A percentile compares a stretch with the other conserved stretches of the same genome.
phyloP scores from a whole-genome alignment of 2,113 vertebrate genomes.

The Eclectus roratus region DNA sequence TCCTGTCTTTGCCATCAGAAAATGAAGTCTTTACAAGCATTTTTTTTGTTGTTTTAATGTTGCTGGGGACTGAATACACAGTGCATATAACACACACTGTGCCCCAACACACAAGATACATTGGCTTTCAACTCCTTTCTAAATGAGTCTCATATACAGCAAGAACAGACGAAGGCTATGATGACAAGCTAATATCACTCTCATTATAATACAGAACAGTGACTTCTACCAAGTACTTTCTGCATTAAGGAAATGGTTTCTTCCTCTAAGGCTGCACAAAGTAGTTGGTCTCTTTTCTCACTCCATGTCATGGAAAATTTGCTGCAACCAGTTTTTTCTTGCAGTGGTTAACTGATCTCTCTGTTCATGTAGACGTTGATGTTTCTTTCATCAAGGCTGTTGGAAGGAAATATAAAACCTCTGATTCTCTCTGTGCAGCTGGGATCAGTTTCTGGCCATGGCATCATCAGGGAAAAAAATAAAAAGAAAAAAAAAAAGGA shows the following conservation, averaged over 20 bases:
- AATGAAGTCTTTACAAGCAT: background rate
- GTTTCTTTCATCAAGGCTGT: background rate
- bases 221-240: background rate
- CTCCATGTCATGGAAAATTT: background rate
- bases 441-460: background rate
- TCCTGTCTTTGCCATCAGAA: background rate
- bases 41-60: background rate
- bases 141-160: background rate
- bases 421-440: background rate
- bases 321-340: background rate
- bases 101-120: background rate
- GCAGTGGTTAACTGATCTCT: background rate
- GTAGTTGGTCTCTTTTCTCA: background rate
- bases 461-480: background rate
- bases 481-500: background rate
- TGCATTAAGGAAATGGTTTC: background rate
- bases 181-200: background rate
- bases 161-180: background rate
- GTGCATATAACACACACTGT: background rate
- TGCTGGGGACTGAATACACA: background rate
- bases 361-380: background rate
- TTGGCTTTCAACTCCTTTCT: background rate
- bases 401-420: background rate
- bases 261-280: background rate
- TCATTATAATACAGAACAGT: rapidly evolving